Evolutionary conservation across 2,113 vertebrate species (phyloP).

Genomic region (Bubo bubo): DNA sequence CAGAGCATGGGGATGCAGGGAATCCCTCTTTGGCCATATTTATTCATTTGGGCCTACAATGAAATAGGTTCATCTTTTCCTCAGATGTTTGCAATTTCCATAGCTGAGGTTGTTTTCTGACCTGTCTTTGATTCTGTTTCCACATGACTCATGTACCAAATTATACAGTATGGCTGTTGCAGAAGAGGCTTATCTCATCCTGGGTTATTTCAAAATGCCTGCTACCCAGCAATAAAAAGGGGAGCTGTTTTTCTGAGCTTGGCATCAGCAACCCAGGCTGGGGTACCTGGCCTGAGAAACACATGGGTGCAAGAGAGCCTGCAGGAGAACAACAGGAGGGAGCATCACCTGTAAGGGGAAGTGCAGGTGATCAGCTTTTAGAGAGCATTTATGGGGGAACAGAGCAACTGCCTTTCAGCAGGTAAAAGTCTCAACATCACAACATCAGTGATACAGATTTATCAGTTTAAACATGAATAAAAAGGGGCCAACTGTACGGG

Average conservation of each 20-base stretch:
- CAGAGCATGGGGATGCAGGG: background rate
- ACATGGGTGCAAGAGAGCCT: background rate
- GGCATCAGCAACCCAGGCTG: background rate
- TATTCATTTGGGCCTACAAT: background rate
- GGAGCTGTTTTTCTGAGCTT: background rate
- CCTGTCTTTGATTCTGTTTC: background rate
- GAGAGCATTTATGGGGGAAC: too few species aligned
- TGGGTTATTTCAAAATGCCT: background rate
- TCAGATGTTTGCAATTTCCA: background rate
- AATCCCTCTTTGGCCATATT: background rate
- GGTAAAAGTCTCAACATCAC: background rate
- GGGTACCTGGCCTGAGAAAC: background rate
- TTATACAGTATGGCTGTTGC: accelerated
- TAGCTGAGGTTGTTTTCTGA: background rate
- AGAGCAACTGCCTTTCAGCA: too few species aligned
- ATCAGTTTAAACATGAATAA: background rate
- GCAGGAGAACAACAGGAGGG: background rate
- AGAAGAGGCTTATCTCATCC: background rate
- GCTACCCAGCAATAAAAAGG: background rate
- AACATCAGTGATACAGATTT: background rate
- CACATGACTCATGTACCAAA: accelerated
- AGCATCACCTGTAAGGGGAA: background rate
- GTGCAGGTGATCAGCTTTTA: too few species aligned
- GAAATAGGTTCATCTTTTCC: background rate
- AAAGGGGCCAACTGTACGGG: background rate